Percentiles rank a stretch among this genome's conserved stretches.
Conservation (phyloP, 64 coral and sea anemone genomes). For the Orbicella faveolata region DNA sequence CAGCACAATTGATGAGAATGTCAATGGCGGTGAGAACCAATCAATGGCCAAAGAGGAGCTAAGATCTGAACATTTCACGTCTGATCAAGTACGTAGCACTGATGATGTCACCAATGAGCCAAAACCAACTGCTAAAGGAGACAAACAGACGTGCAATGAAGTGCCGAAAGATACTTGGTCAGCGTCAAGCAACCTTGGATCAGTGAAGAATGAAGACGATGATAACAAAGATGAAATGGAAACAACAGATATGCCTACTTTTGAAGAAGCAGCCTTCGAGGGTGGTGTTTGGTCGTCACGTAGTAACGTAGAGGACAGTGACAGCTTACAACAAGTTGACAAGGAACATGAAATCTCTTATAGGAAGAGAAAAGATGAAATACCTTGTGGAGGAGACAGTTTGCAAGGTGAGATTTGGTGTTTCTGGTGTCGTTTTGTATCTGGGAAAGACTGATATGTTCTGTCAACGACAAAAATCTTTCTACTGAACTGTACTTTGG, state of each 20-base stretch:
- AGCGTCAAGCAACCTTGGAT: neutral
- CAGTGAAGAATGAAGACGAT: neutral
- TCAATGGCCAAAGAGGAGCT: no score
- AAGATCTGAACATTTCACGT: no score
- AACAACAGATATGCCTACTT: slow-evolving; percentile 11
- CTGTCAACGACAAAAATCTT: no score
- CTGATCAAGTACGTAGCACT: no score
- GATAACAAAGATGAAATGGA: neutral
- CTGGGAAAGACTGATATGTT: no score
- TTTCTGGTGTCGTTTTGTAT: no score
- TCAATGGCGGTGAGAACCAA: no score
- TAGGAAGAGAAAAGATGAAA: neutral
- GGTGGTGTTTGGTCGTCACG: neutral
- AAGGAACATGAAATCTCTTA: neutral
- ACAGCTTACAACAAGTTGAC: neutral
- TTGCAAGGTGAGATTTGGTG: neutral
- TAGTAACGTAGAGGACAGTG: neutral
- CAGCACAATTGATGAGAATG: neutral
- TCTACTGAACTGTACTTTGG: no score
- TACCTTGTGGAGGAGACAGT: neutral
- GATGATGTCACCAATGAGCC: no score
- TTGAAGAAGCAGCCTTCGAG: neutral
- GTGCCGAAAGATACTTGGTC: slow-evolving; percentile 10
- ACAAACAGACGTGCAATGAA: neutral
- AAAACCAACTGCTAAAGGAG: neutral